Conservation (phyloP, 2,113 vertebrate genomes). For the Eulemur rufifrons region DNA sequence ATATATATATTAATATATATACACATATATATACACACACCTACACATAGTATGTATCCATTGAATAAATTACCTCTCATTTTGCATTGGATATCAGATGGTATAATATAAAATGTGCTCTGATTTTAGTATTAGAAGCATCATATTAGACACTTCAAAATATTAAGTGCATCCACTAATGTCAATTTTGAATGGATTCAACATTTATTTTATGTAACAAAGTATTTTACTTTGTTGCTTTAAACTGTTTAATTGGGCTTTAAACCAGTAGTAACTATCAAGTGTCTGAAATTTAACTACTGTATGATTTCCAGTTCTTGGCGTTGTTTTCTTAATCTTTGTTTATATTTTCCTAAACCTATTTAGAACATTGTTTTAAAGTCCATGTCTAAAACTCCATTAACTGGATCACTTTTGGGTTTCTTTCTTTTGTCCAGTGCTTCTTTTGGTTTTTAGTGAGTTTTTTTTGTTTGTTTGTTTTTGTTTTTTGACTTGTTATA, state of each 20-base stretch:
- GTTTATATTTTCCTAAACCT: not conserved
- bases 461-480: not conserved
- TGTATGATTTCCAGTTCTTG: not conserved
- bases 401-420: not conserved
- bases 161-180: not conserved
- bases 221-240: not conserved
- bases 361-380: not conserved
- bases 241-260: not conserved
- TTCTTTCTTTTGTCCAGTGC: not conserved
- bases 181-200: not conserved
- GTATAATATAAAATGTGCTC: not conserved
- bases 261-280: not conserved
- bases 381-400: not conserved
- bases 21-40: not conserved
- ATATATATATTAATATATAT: not conserved
- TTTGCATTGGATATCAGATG: not conserved
- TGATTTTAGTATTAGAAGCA: not conserved
- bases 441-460: not conserved
- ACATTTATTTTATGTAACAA: not conserved
- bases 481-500: not conserved
- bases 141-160: not conserved
- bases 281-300: not conserved
- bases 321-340: not conserved
- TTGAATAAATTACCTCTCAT: not conserved
- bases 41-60: not conserved